A percentile compares a stretch with the other conserved stretches of the same genome.
These are phyloP conservation scores for Helarctos malayanus DNA, from an alignment of 2,797 vertebrate species.

Conservation along the genomic window DNA sequence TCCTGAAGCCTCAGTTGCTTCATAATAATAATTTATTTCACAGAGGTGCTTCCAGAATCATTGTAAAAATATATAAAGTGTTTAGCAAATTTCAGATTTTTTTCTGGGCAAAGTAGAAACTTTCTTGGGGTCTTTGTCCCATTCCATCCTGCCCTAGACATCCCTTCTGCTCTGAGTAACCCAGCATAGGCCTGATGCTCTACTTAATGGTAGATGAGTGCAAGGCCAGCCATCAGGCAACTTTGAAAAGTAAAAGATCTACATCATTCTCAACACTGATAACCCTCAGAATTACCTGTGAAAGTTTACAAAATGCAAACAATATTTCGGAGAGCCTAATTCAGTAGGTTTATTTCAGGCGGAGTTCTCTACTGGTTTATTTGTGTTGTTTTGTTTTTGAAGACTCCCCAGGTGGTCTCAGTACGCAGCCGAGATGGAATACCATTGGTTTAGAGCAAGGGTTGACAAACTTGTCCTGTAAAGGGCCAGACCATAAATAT, in stretches of 20 bases:
- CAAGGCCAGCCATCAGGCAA: neutral
- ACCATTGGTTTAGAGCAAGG: neutral
- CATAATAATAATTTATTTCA: conserved; percentile 44
- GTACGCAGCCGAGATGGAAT: neutral
- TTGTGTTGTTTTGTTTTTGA: neutral
- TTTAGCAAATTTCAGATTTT: conserved; percentile 49
- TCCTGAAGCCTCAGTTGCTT: conserved; percentile 38
- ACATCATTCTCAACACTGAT: neutral
- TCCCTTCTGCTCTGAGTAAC: neutral
- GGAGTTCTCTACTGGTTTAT: neutral
- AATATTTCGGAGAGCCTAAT: neutral
- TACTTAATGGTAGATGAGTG: neutral
- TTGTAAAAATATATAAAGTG: conserved; percentile 11
- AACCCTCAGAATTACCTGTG: neutral
- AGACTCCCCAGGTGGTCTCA: neutral
- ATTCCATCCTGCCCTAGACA: neutral
- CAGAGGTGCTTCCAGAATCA: conserved; percentile 17
- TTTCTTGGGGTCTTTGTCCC: neutral
- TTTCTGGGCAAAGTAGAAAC: neutral
- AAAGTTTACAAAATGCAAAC: neutral
- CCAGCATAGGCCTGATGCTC: neutral
- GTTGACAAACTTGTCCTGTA: neutral
- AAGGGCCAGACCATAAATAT: neutral
- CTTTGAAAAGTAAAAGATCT: neutral
- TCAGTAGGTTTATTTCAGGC: neutral